Base-by-base conservation (phyloP, 2,113 vertebrate species). In the Lepisosteus oculatus region DNA sequence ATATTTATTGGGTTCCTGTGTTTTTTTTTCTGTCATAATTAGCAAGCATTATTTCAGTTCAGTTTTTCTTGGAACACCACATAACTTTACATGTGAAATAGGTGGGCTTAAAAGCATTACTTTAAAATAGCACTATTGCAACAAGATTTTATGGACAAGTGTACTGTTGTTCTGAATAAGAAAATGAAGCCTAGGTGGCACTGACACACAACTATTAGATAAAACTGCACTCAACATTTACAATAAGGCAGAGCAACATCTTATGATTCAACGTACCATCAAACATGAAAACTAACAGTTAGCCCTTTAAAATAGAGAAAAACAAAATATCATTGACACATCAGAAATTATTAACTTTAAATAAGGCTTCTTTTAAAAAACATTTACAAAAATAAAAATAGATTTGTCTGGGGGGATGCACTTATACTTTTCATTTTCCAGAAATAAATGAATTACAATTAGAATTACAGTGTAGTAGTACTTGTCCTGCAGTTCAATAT, bases 121-220 rank as follows among this genome's bases (percentile, higher is more conserved):
- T 67, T 59, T 59, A 66, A 66, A 78, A 71, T 78, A 76, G 74
- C 77, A 86, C 76, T 17, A 42, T 61, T 83, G 78, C 43, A 13
- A 74, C 43, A 72, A 88, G 80, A 77, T 76, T 79, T 61, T 13
- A 76, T 79, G 64, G 75, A 79, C 71, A 72, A 41, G 70, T 82
- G 43, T 78, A 82, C 70, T 78, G 77, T 29, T 29, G 29, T 83
- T 67, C 70, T 45, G 55, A 78, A 55, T 45, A 41, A 64, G 70
- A 44, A 66, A 43, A 64, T 79, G 12, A 72, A 68, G 54, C 61
- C 51, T 56, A 79, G 76, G 70, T 73, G 55, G 74, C 47, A 77
- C 73, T 47, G 43, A 76, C 72, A 65, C 17, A 69, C 51, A 17
- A 72, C 62, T 72, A 41, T 72, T 6, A 65, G 43, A 29, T 57